Evolutionary conservation across 2,888 invertebrate genomes (phyloP).

Genomic region (Strigamia crassipes): DNA sequence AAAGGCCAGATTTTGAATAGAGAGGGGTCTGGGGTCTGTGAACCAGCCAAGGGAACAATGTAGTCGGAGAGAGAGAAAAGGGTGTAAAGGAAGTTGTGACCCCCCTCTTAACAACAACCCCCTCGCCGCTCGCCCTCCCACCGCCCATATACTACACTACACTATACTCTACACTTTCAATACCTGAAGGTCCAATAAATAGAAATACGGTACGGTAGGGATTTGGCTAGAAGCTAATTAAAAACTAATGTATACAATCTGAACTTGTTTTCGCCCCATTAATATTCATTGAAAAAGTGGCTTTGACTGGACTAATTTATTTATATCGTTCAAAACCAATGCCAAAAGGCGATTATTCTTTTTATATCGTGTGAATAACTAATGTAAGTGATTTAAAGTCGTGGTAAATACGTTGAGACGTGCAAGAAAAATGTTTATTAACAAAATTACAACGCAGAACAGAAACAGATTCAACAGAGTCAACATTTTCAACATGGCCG

Average conservation of each 20-base stretch:
- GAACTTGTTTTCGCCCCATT: not conserved
- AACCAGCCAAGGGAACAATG: slow-evolving; percentile 26
- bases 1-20: slow-evolving; percentile 29
- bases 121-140: not conserved
- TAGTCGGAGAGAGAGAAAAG: slow-evolving; percentile 32
- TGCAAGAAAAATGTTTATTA: too few relatives aligned
- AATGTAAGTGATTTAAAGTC: too few relatives aligned
- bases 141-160: not conserved
- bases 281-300: not conserved
- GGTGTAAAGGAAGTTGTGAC: slow-evolving; percentile 29
- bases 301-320: not conserved
- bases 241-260: not conserved
- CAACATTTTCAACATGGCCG: too few relatives aligned
- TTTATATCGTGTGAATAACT: too few relatives aligned
- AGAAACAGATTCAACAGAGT: too few relatives aligned
- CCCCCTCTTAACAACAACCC: not conserved
- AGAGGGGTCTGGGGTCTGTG: slow-evolving; percentile 42
- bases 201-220: not conserved
- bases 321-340: too few relatives aligned
- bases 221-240: not conserved
- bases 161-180: not conserved
- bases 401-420: too few relatives aligned
- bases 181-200: not conserved
- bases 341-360: too few relatives aligned
- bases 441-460: too few relatives aligned